phyloP scores from a whole-genome alignment of 2,888 invertebrate genomes.

The Pharmacophagus antenor region DNA sequence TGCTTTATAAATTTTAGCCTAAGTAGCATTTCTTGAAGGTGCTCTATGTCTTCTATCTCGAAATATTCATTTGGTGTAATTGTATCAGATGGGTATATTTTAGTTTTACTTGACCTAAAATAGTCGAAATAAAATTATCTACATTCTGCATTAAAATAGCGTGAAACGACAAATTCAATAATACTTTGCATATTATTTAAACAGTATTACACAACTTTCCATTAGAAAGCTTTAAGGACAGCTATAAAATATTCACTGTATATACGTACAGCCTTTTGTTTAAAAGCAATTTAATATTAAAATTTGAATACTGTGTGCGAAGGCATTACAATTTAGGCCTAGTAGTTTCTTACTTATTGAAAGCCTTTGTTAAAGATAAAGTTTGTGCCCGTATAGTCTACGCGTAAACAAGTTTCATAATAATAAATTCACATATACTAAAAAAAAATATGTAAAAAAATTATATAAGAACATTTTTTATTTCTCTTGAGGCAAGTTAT shows the following conservation, averaged over 20 bases:
- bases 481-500: background rate
- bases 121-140: background rate
- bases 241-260: slow-evolving; percentile 7
- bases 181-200: background rate
- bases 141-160: background rate
- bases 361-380: background rate
- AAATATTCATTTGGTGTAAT: too few species aligned
- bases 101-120: too few species aligned
- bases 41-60: too few species aligned
- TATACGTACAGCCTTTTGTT: slow-evolving; percentile 12
- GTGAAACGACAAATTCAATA: background rate
- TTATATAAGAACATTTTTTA: too few species aligned
- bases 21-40: too few species aligned
- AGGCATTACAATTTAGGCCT: slow-evolving; percentile 25
- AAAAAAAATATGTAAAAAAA: background rate
- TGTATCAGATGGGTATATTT: too few species aligned
- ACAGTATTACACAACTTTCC: slow-evolving; percentile 1
- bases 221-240: background rate
- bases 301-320: slow-evolving; percentile 31
- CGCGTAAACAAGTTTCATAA: background rate
- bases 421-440: background rate
- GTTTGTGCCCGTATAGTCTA: background rate
- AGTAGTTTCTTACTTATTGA: slow-evolving; percentile 5
- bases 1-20: too few species aligned
- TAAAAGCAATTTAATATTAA: slow-evolving; percentile 16